Base-by-base conservation (phyloP, 2,888 invertebrate genomes). In the Cyclophora albipunctata region DNA sequence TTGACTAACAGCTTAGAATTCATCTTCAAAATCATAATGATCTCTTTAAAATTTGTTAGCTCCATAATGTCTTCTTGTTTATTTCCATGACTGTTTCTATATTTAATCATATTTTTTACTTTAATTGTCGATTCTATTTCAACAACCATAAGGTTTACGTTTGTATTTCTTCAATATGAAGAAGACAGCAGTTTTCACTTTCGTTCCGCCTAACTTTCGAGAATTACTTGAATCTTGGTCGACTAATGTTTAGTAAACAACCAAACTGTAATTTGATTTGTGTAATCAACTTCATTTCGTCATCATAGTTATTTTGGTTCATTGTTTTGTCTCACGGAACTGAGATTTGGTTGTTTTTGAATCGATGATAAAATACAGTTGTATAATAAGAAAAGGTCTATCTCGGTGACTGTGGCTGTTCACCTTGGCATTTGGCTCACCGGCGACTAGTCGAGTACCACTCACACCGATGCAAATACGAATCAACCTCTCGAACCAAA, bases 381-480 rank as follows among this genome's bases (percentile, higher is more conserved):
- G 60, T 62, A 63, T 66, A 64, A 64, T 56, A 60, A 67, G 71
- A 55, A 63, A 57, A 60, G 63, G 56, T 58, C 64, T 64, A 5
- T 42, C 42, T 64, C 62, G 66, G 79, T 71, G 78, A 81, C 78
- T 81, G 76, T 73, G 59, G 66, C 69, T 54, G 84, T 75, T 85
- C 69, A 78, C 85, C 85, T 85, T 85, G 85, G 80, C 85, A 84
- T 85, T 85, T 84, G 75, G 37, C 5, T 37, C 2, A 67, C 64
- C 58, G 58, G 62, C 57, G 61, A 67, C 67, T 70, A 66, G 62
- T 20, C 20, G 20, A 20, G 20, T 20, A 20, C 20, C 20, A 20
- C 20, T 20, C 20, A 20, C 62, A 57, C 64, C 59, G 59, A 55
- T 61, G 58, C 49, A 59, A 63, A 60, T 58, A 47, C 45, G 37